phyloP scores from a whole-genome alignment of 1,140 invertebrate species.

The Bombus picipes region DNA sequence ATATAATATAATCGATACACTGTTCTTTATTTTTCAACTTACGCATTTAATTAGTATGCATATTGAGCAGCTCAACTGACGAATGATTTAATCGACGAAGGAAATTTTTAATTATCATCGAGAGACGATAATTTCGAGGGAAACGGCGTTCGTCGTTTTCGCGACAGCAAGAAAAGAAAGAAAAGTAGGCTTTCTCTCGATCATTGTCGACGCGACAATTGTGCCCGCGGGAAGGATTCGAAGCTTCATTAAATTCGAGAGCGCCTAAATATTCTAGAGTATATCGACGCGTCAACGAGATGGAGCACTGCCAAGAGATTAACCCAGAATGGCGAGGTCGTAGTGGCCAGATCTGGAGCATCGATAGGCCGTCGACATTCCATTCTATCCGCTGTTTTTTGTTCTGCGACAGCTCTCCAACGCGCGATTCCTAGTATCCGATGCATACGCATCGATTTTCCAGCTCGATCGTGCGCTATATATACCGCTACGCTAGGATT shows the following conservation, averaged over 20 bases:
- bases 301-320: constrained; percentile 63
- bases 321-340: constrained; percentile 61
- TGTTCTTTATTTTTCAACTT: too few species aligned
- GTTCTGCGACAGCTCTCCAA: too few species aligned
- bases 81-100: too few species aligned
- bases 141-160: too few species aligned
- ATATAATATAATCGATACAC: too few species aligned
- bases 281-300: constrained; percentile 50
- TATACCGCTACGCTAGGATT: background rate
- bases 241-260: constrained; percentile 32
- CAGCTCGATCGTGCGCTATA: background rate
- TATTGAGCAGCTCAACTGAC: too few species aligned
- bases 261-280: constrained; percentile 30
- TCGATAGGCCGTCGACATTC: constrained; percentile 62
- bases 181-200: background rate
- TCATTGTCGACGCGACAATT: constrained; percentile 4
- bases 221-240: background rate
- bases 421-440: background rate
- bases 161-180: background rate
- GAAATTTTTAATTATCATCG: too few species aligned
- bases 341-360: constrained; percentile 62
- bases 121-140: too few species aligned
- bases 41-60: too few species aligned
- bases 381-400: background rate
- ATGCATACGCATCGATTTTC: background rate